phyloP scores from a whole-genome alignment of 2,113 vertebrate species.

The Gobiocypris rarus region DNA sequence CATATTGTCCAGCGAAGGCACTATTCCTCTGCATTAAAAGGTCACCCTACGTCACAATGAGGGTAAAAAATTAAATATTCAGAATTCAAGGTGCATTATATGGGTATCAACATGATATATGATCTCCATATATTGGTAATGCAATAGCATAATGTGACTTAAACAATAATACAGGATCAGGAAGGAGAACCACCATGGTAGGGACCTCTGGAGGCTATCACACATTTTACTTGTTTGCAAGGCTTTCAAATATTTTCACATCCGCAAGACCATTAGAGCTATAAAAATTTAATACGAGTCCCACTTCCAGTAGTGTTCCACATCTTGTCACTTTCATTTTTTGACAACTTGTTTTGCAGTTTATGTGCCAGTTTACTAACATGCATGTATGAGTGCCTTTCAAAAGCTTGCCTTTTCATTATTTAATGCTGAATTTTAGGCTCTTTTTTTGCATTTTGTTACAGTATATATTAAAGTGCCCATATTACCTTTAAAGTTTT shows the following conservation, averaged over 20 bases:
- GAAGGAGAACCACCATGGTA: neutral
- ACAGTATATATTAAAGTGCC: neutral
- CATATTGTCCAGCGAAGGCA: constrained; percentile 66
- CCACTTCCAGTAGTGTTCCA: constrained; percentile 51
- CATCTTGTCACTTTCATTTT: constrained; percentile 27
- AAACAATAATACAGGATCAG: neutral
- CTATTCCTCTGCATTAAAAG: constrained; percentile 55
- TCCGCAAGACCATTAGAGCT: constrained; percentile 39
- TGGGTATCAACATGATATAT: constrained; percentile 59
- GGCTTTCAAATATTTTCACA: constrained; percentile 56
- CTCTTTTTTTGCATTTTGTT: neutral
- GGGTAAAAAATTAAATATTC: neutral
- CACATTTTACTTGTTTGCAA: constrained; percentile 44
- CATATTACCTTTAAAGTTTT: too few species aligned
- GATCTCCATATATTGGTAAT: constrained; percentile 20
- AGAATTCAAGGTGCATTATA: constrained; percentile 16
- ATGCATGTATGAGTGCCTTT: neutral
- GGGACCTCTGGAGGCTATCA: neutral
- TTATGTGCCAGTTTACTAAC: constrained; percentile 33
- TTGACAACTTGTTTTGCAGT: constrained; percentile 7
- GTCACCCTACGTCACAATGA: constrained; percentile 19
- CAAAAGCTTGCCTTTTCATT: neutral
- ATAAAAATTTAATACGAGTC: constrained; percentile 59
- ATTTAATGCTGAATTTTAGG: neutral
- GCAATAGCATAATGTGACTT: neutral